A percentile compares a stretch with the other conserved stretches of the same genome.
phyloP scores from a whole-genome alignment of 2,113 vertebrate genomes.

The Python bivittatus region DNA sequence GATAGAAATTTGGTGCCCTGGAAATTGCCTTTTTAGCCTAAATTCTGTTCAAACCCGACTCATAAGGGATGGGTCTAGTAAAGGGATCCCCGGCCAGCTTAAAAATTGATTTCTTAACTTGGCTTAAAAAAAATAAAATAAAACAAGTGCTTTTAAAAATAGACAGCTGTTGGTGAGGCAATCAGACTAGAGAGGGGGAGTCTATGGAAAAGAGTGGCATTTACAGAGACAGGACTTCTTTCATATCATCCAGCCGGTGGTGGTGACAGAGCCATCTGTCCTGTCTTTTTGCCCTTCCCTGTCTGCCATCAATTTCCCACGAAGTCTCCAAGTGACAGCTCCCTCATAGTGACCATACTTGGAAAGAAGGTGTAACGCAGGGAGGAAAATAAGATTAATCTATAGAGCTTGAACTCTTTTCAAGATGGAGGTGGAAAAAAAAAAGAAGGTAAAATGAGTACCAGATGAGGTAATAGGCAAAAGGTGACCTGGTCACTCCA shows the following conservation, averaged over 20 bases:
- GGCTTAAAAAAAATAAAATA: slow-evolving; percentile 60
- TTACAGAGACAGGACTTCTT: slow-evolving; percentile 68
- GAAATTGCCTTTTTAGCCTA: background rate
- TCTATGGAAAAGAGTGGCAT: slow-evolving; percentile 66
- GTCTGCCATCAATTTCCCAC: slow-evolving; percentile 89
- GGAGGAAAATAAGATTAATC: slow-evolving; percentile 63
- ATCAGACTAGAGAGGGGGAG: slow-evolving; percentile 71
- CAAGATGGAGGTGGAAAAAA: slow-evolving; percentile 16
- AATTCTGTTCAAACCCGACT: background rate
- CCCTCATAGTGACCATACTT: slow-evolving; percentile 90
- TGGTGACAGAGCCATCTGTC: slow-evolving; percentile 94
- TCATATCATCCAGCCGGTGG: slow-evolving; percentile 65
- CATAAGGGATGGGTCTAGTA: background rate
- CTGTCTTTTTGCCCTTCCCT: slow-evolving; percentile 88
- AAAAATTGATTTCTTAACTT: slow-evolving; percentile 52
- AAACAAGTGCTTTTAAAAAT: slow-evolving; percentile 55
- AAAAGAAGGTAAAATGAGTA: slow-evolving; percentile 48
- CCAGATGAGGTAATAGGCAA: slow-evolving; percentile 51
- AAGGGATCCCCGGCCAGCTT: slow-evolving; percentile 35
- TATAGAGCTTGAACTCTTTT: slow-evolving; percentile 32
- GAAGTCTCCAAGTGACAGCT: slow-evolving; percentile 86
- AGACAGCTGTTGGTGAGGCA: slow-evolving; percentile 71
- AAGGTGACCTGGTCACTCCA: slow-evolving; percentile 54
- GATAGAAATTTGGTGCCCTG: background rate
- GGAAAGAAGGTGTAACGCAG: slow-evolving; percentile 79